Evolutionary conservation across 2,888 invertebrate species (phyloP), one percentile per base, ranked within the genome.

Genomic region (Heteromyza rotundicornis): DNA sequence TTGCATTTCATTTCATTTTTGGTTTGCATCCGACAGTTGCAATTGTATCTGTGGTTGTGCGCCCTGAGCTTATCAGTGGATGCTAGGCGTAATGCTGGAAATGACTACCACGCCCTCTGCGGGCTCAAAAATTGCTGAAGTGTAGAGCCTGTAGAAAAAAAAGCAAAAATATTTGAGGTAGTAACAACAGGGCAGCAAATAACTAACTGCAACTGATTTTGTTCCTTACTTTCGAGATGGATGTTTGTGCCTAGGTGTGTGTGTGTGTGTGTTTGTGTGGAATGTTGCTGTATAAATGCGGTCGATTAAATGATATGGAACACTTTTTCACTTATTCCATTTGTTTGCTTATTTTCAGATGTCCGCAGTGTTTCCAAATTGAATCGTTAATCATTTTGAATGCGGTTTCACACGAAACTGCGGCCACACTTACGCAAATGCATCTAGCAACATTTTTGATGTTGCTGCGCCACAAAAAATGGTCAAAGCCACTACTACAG

Each of bases 391-490:
- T 14, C 19, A 19, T 35, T 56, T 17, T 10, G 7, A 27, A 14
- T 7, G 53, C 53, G 35, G 32, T 32, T 24, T 10, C 17, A 17
- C 16, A 19, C 2, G 17, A 2, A 53, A 53, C 32, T 35, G 32
- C 19, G 23, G 17, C 53, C 67, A 3, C 62, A 65, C 17, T n/a
- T n/a, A 57, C 32, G 50, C 63, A 27, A 62, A 63, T 60, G 64
- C 24, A 44, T 57, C 27, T 67, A 65, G 57, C 62, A 74, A 64
- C 70, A 70, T 57, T 66, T 68, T 63, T 68, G 70, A 60, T 75
- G 79, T 74, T 70, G 74, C 75, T 65, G 60, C 70, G 75, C 74
- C 71, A 75, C n/a, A n/a, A n/a, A 76, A 72, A 66, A 80, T 80
- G 79, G 77, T 79, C 65, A 78, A 60, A 64, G 63, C 68, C 66